Conservation (phyloP, 35 echinoderm and acorn worm species). For the Patiria miniata region DNA sequence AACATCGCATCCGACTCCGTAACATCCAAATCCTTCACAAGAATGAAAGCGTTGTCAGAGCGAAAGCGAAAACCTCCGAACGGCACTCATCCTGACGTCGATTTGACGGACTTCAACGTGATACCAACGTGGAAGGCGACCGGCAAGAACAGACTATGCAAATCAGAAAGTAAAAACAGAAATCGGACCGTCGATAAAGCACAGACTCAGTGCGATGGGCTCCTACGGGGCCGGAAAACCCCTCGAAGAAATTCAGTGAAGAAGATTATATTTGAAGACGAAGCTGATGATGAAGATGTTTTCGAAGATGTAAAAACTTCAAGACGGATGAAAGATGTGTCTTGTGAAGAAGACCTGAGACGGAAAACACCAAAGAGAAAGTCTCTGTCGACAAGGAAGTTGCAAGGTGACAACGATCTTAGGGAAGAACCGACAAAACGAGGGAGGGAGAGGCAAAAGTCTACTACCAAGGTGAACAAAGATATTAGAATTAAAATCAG, state of each 20-base stretch:
- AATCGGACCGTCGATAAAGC: not conserved
- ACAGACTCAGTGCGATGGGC: not conserved
- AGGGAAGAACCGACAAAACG: slow-evolving; percentile 2
- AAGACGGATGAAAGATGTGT: not conserved
- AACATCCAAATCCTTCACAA: not conserved
- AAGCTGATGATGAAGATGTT: slow-evolving; percentile 27
- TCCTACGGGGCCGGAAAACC: not conserved
- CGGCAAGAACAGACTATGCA: not conserved
- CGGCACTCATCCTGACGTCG: not conserved
- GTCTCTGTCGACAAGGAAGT: not conserved
- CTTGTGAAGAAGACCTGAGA: not conserved
- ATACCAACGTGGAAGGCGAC: not conserved
- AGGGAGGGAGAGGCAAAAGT: not conserved
- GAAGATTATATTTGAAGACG: not conserved
- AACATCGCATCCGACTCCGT: not conserved
- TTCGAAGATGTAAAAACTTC: not conserved
- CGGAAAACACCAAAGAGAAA: not conserved
- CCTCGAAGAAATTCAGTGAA: not conserved
- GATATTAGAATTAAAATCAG: too few relatives aligned
- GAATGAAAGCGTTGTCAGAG: not conserved
- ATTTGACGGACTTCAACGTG: not conserved
- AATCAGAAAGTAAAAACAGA: not conserved
- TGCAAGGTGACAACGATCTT: not conserved
- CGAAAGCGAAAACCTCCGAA: not conserved
- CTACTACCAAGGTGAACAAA: too few relatives aligned